phyloP scores from a whole-genome alignment of 2,888 invertebrate species.

The Steinernema scapterisci region DNA sequence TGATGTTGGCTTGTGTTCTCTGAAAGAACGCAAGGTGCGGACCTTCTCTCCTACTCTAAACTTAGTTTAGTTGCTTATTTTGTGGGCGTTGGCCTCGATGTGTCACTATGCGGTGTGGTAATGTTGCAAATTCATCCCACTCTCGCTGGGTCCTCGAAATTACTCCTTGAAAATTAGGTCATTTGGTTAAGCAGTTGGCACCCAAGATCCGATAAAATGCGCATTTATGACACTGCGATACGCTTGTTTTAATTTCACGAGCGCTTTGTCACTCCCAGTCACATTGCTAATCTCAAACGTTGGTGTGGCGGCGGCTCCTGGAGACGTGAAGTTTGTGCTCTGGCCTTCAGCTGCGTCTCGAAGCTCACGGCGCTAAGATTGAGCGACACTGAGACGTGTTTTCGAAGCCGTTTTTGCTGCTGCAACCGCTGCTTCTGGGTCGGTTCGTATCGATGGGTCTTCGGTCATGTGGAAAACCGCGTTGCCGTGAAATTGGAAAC shows the following conservation, averaged over 20 bases:
- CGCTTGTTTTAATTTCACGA: constrained; percentile 22
- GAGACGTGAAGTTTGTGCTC: not conserved
- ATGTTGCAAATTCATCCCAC: no score
- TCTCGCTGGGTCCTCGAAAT: no score
- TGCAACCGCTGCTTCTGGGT: no score
- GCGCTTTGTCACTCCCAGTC: not conserved
- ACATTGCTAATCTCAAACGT: constrained; percentile 1
- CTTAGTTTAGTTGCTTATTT: no score
- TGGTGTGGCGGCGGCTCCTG: not conserved
- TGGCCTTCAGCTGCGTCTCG: no score
- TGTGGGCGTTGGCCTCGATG: no score
- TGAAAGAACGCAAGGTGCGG: no score
- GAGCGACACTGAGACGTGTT: constrained; percentile 11
- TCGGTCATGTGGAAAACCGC: not conserved
- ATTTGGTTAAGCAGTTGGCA: constrained; percentile 14
- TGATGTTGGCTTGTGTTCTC: no score
- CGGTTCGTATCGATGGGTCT: not conserved
- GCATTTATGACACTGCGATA: not conserved
- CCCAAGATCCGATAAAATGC: not conserved
- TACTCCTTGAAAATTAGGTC: no score
- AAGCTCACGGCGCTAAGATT: not conserved
- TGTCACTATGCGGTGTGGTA: no score
- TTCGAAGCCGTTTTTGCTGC: not conserved
- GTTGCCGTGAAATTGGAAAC: constrained; percentile 15
- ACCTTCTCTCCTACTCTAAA: no score